These are phyloP conservation scores for Gymnorhina tibicen DNA, from an alignment of 2,113 vertebrate species.

Conservation along the genomic window DNA sequence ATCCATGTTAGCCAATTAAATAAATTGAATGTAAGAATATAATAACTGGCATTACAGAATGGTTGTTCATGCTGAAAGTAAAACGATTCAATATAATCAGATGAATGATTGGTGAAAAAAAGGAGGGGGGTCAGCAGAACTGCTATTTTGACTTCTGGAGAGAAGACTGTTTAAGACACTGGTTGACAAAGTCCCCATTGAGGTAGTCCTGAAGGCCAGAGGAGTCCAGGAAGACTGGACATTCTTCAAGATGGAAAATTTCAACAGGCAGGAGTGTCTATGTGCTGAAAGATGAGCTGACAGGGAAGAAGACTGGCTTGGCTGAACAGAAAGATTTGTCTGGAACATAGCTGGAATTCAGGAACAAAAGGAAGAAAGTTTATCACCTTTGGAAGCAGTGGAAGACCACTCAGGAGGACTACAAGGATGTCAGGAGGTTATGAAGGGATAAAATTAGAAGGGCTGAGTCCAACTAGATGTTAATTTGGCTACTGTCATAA, in stretches of 20 bases:
- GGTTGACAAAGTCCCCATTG: not conserved
- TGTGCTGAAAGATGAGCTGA: fast-evolving
- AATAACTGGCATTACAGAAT: not conserved
- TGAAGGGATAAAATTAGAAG: not conserved
- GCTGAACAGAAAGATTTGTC: not conserved
- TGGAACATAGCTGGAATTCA: not conserved
- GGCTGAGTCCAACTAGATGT: not conserved
- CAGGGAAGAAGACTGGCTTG: not conserved
- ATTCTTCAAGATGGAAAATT: not conserved
- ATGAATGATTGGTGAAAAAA: not conserved
- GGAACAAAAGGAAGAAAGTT: not conserved
- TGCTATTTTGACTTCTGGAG: not conserved
- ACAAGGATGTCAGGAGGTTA: not conserved
- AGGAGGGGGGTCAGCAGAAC: not conserved
- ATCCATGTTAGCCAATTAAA: not conserved
- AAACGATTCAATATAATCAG: not conserved
- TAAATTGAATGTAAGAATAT: not conserved
- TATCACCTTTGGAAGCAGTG: not conserved
- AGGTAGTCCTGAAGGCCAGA: not conserved
- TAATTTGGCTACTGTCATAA: not conserved
- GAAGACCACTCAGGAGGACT: not conserved
- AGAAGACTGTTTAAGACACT: not conserved
- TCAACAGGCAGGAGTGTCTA: not conserved
- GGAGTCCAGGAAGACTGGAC: not conserved
- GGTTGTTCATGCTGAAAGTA: not conserved